Conservation (phyloP, 1,140 invertebrate species). For the Argopecten irradians region DNA sequence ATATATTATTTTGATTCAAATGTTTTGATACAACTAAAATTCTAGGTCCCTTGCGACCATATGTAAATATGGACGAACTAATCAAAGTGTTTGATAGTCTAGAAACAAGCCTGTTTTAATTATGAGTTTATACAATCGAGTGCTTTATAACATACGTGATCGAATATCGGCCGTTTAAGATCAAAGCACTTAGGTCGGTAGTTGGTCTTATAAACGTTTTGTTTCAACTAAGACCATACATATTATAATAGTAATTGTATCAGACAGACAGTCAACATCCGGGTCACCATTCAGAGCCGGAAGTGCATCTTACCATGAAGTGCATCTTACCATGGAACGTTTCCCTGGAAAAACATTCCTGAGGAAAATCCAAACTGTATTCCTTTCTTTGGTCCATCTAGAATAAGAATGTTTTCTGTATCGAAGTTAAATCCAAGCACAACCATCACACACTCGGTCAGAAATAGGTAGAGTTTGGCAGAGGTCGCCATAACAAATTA, state of each 20-base stretch:
- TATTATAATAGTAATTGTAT: not conserved
- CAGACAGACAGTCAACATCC: not conserved
- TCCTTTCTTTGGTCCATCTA: not conserved
- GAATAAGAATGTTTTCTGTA: not conserved
- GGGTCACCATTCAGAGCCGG: not conserved
- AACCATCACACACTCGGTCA: not conserved
- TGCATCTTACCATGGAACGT: not conserved
- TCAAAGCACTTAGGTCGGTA: no score
- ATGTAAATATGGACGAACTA: no score
- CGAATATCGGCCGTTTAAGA: no score
- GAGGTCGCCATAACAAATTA: not conserved
- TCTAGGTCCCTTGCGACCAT: no score
- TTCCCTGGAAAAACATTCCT: not conserved
- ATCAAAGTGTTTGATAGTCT: no score
- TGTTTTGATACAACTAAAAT: no score
- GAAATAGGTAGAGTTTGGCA: not conserved
- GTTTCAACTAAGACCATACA: no score
- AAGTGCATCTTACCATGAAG: not conserved
- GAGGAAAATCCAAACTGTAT: slow-evolving; percentile 1
- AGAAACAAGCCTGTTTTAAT: no score
- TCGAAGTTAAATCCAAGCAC: not conserved
- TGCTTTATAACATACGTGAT: no score
- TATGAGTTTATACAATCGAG: no score
- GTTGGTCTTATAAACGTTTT: no score
- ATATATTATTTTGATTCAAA: no score